Evolutionary conservation across 2,888 invertebrate species (phyloP).

Genomic region (Scrobipalpa atriplicella): DNA sequence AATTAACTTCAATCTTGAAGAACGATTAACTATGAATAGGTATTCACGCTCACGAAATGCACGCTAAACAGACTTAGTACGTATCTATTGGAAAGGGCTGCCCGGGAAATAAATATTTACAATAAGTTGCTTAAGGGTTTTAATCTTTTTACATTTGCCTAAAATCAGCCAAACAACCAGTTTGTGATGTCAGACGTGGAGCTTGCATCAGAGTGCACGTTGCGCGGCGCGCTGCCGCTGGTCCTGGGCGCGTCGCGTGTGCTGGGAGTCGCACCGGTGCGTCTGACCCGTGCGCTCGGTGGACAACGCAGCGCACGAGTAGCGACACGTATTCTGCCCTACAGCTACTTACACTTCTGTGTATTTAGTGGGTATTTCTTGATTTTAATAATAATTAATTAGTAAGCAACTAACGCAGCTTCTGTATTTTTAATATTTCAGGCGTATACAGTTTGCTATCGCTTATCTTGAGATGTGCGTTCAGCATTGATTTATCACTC

Average conservation of each 20-base stretch:
- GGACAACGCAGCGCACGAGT: conserved; percentile 40
- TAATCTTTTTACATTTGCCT: not conserved
- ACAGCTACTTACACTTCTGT: conserved; percentile 32
- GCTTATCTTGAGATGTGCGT: not conserved
- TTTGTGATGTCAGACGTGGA: not conserved
- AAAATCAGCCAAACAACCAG: not conserved
- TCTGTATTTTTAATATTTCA: not conserved
- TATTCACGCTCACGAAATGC: too few species aligned
- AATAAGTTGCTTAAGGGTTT: too few species aligned
- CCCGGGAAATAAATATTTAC: too few species aligned
- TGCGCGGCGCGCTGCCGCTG: conserved; percentile 41
- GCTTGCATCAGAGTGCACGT: conserved; percentile 32
- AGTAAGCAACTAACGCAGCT: too few species aligned
- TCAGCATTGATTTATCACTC: not conserved
- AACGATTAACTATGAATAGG: too few species aligned
- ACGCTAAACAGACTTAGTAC: too few species aligned
- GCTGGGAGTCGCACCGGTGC: conserved; percentile 47
- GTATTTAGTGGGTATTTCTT: not conserved
- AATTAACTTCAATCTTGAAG: not conserved
- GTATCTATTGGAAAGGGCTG: too few species aligned
- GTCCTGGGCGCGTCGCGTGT: conserved; percentile 42
- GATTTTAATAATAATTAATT: too few species aligned
- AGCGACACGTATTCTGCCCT: conserved; percentile 34
- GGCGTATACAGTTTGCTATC: not conserved
- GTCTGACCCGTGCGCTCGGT: conserved; percentile 33